Conservation (phyloP, 2,888 invertebrate species). For the Epistrophella euchroma region DNA sequence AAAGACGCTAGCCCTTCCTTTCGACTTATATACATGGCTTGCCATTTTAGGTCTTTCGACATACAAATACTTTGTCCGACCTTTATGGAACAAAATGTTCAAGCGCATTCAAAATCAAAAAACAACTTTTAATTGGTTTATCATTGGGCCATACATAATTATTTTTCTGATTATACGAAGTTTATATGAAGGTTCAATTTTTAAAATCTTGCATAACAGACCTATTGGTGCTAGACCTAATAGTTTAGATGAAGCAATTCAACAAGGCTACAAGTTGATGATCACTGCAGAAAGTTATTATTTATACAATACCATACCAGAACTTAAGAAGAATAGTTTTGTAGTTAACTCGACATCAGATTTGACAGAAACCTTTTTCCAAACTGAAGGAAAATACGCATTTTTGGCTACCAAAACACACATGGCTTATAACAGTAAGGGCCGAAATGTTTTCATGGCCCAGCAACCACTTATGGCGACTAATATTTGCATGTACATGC, state of each 20-base stretch:
- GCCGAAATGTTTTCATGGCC: not conserved
- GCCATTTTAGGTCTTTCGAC: not conserved
- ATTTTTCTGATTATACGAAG: not conserved
- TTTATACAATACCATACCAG: not conserved
- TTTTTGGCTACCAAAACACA: not conserved
- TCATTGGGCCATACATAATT: not conserved
- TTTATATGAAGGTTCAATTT: constrained; percentile 20
- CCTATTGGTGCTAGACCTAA: not conserved
- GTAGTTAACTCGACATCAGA: not conserved
- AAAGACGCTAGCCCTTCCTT: constrained; percentile 6
- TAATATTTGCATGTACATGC: not conserved
- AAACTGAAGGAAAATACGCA: not conserved
- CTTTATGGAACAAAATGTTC: not conserved
- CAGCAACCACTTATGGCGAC: not conserved
- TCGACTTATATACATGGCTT: constrained; percentile 24
- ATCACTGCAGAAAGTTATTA: not conserved
- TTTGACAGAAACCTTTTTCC: not conserved
- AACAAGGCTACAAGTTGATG: constrained; percentile 11
- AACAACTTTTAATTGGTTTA: not conserved
- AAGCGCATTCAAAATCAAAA: not conserved
- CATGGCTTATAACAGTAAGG: not conserved
- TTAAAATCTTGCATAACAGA: constrained; percentile 15
- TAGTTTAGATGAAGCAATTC: constrained; percentile 3
- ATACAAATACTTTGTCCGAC: not conserved
- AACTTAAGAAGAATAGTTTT: not conserved